Conservation (phyloP, 1,140 invertebrate species). For the Trichonephila clavipes region DNA sequence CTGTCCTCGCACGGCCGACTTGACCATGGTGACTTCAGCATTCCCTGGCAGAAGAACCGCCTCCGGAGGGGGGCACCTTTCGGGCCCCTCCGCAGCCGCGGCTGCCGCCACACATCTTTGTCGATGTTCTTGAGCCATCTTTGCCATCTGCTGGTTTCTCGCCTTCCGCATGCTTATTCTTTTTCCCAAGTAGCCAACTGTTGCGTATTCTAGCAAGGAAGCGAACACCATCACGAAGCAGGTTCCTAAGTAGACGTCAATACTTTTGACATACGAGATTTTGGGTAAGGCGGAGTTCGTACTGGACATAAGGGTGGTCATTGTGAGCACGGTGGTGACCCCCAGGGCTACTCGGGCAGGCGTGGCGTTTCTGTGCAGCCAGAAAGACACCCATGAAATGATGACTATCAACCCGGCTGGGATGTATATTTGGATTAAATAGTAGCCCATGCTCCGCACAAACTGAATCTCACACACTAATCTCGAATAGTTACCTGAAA, state of each 20-base stretch:
- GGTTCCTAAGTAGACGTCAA: constrained; percentile 98
- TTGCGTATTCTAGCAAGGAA: constrained; percentile 95
- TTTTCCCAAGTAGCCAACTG: constrained; percentile 97
- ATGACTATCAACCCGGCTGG: constrained; percentile 99
- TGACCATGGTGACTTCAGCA: constrained; percentile 76
- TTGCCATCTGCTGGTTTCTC: constrained; percentile 91
- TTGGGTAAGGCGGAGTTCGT: constrained; percentile 98
- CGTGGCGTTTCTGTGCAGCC: constrained; percentile 96
- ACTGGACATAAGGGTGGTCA: constrained; percentile 99
- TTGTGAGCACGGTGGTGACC: constrained; percentile 97
- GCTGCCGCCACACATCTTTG: constrained; percentile 75
- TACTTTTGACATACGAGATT: constrained; percentile 99
- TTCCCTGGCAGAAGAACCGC: constrained; percentile 74
- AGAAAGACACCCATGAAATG: constrained; percentile 99
- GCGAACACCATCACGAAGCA: constrained; percentile 99
- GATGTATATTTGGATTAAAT: constrained; percentile 99
- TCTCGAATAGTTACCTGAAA: constrained; percentile 96
- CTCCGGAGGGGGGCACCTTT: constrained; percentile 75
- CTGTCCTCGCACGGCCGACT: constrained; percentile 73
- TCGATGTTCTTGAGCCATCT: constrained; percentile 90
- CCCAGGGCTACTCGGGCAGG: constrained; percentile 97
- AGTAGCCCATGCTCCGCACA: constrained; percentile 98
- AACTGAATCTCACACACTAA: constrained; percentile 98
- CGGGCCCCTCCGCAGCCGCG: constrained; percentile 72
- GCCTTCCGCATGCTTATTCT: constrained; percentile 96